phyloP scores from a whole-genome alignment of 2,113 vertebrate genomes.

The Thomomys bottae region DNA sequence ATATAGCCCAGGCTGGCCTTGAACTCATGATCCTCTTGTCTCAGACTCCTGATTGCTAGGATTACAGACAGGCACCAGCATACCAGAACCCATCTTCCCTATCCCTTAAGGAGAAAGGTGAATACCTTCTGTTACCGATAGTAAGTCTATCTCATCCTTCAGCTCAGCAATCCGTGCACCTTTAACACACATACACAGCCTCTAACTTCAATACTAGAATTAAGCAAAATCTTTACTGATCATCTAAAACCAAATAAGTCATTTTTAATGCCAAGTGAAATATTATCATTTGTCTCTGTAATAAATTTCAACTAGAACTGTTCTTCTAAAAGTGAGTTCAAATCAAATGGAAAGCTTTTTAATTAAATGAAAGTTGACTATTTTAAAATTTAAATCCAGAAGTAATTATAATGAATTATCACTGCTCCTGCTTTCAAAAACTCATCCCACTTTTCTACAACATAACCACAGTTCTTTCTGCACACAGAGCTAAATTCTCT shows the following conservation, averaged over 20 bases:
- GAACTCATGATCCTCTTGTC: no score
- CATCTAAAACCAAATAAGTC: conserved; percentile 19
- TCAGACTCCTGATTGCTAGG: no score
- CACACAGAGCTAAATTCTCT: background rate
- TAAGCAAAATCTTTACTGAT: background rate
- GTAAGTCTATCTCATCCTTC: background rate
- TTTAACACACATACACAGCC: background rate
- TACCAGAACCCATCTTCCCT: background rate
- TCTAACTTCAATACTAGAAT: background rate
- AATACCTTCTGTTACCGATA: background rate
- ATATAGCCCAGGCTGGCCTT: background rate
- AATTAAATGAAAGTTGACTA: background rate
- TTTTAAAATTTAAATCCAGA: conserved; percentile 6
- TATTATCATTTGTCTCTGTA: conserved; percentile 1
- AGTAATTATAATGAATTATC: background rate
- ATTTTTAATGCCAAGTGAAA: background rate
- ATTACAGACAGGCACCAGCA: no score
- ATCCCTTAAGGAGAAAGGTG: background rate
- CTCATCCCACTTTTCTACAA: background rate
- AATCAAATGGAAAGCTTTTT: background rate
- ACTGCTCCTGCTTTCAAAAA: background rate
- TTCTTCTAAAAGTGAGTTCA: background rate
- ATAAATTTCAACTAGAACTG: background rate
- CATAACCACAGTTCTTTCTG: background rate
- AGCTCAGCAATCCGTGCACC: background rate